Percentiles rank a stretch among this genome's conserved stretches.
These are phyloP conservation scores for Eupithecia insigniata DNA, from an alignment of 2,888 invertebrate species.

Conservation along the genomic window DNA sequence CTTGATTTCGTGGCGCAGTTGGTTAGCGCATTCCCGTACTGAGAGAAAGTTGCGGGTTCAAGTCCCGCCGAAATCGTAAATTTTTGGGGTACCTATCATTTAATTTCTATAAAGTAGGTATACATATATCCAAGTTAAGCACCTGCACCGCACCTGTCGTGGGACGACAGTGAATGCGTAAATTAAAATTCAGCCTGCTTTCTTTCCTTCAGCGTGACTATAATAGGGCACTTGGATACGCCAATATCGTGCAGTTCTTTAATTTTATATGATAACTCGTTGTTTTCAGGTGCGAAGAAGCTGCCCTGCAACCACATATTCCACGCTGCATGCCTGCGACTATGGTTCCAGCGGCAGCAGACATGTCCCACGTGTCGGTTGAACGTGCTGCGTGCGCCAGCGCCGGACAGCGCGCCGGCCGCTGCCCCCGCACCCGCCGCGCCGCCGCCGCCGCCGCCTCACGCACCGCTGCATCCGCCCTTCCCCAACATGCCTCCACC, in stretches of 20 bases:
- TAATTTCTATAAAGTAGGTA: too few species aligned
- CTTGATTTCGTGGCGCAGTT: too few species aligned
- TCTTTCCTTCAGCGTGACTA: not conserved
- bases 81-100: too few species aligned
- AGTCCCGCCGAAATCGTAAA: too few species aligned
- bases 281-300: conserved; percentile 90
- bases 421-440: conserved; percentile 39
- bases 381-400: conserved; percentile 88
- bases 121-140: too few species aligned
- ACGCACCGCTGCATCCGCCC: conserved; percentile 56
- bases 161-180: not conserved
- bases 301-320: conserved; percentile 99
- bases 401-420: conserved; percentile 58
- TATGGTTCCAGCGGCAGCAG: conserved; percentile 99
- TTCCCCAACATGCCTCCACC: conserved; percentile 74
- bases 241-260: too few species aligned
- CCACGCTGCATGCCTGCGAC: conserved; percentile 97
- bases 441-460: conserved; percentile 56
- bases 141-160: not conserved
- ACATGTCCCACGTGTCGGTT: conserved; percentile 99
- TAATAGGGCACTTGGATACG: too few species aligned
- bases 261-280: not conserved
- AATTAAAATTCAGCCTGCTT: not conserved
- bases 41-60: too few species aligned
- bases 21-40: too few species aligned